Evolutionary conservation across 2,797 vertebrate genomes (phyloP).

Genomic region (Alouatta caraya): DNA sequence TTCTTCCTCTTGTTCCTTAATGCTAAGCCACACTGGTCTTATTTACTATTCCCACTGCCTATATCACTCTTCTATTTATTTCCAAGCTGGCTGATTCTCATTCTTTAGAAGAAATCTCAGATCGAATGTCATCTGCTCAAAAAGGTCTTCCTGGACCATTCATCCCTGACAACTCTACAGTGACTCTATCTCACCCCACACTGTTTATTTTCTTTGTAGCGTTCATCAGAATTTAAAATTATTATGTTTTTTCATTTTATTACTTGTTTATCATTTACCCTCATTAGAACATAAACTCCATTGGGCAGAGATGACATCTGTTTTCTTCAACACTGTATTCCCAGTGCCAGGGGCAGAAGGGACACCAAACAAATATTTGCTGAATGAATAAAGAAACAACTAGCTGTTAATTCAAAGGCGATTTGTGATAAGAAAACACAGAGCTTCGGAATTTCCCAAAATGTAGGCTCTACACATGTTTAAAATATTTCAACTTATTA

Average conservation of each 20-base stretch:
- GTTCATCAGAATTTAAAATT: constrained; percentile 41
- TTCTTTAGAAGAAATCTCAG: constrained; percentile 28
- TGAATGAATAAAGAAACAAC: constrained; percentile 16
- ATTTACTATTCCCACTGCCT: not conserved
- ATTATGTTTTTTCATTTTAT: constrained; percentile 20
- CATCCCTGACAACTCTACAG: not conserved
- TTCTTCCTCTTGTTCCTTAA: not conserved
- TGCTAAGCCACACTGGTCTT: not conserved
- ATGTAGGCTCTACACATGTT: not conserved
- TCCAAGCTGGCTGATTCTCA: not conserved
- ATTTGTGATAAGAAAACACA: constrained; percentile 26
- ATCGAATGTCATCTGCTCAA: not conserved
- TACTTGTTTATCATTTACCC: not conserved
- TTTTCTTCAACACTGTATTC: not conserved
- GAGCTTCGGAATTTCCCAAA: not conserved
- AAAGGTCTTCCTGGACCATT: not conserved
- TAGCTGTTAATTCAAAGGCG: constrained; percentile 27
- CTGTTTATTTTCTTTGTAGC: not conserved
- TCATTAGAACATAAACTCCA: not conserved
- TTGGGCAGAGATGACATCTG: not conserved
- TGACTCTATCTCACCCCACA: not conserved
- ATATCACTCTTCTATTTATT: not conserved
- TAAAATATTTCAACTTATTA: not conserved
- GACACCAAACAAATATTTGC: constrained; percentile 6
- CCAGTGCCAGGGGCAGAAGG: not conserved